Conservation (phyloP, 2,888 invertebrate genomes). For the Tridacna gigas region DNA sequence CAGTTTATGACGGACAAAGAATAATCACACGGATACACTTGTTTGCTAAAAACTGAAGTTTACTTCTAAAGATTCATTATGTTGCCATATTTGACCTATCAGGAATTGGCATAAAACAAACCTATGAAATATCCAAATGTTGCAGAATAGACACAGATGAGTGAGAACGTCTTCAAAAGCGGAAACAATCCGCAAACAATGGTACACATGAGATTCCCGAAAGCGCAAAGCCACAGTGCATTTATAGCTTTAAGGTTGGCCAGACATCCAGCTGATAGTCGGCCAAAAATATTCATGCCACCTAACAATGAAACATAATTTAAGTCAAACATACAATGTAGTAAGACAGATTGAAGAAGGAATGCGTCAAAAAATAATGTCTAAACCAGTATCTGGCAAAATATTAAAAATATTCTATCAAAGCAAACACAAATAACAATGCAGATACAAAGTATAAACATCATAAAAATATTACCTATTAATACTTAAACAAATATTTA, state of each 20-base stretch:
- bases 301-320: constrained; percentile 50
- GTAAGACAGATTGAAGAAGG: too few relatives aligned
- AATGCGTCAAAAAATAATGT: too few relatives aligned
- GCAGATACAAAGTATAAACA: too few relatives aligned
- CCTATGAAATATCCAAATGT: constrained; percentile 67
- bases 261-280: constrained; percentile 61
- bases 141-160: constrained; percentile 46
- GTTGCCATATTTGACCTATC: neutral
- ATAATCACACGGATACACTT: neutral
- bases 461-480: too few relatives aligned
- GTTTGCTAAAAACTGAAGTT: neutral
- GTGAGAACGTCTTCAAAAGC: constrained; percentile 55
- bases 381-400: too few relatives aligned
- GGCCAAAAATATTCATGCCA: constrained; percentile 64
- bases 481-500: too few relatives aligned
- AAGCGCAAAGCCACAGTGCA: constrained; percentile 56
- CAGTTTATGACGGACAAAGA: neutral
- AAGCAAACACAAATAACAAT: too few relatives aligned
- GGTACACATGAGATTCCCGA: constrained; percentile 59
- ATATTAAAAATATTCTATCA: too few relatives aligned
- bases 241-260: constrained; percentile 49
- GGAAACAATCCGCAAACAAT: constrained; percentile 62
- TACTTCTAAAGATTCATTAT: neutral
- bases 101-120: constrained; percentile 16
- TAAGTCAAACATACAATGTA: too few relatives aligned